Percentiles rank a stretch among this genome's conserved stretches.
phyloP scores from a whole-genome alignment of 2,113 vertebrate genomes.

The Leiothrix lutea region DNA sequence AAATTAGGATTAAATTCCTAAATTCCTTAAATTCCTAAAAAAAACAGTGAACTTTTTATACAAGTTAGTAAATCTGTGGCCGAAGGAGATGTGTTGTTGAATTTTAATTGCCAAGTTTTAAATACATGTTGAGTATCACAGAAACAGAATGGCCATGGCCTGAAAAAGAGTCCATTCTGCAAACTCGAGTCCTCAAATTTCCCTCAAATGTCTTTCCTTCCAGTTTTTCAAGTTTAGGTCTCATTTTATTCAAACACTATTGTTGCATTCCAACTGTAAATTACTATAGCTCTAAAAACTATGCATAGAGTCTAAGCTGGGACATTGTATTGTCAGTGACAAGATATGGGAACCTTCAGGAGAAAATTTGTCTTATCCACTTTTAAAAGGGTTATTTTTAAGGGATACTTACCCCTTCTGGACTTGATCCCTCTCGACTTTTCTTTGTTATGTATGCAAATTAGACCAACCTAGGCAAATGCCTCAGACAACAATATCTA shows the following conservation, averaged over 20 bases:
- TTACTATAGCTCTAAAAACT: background rate
- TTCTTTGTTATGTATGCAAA: rapidly evolving
- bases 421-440: background rate
- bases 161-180: background rate
- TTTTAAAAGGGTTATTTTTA: background rate
- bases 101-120: background rate
- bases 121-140: background rate
- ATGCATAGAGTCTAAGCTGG: background rate
- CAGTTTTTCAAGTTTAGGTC: background rate
- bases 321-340: background rate
- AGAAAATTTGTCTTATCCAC: background rate
- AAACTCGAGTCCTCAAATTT: background rate
- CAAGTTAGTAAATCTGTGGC: background rate
- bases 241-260: background rate
- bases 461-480: background rate
- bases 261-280: background rate
- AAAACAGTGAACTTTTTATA: background rate
- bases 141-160: background rate
- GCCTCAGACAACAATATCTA: background rate
- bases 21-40: too few species aligned
- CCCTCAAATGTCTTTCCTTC: background rate
- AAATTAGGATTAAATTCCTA: too few species aligned
- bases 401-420: background rate
- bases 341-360: background rate
- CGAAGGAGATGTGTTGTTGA: background rate